Percentiles rank a stretch among this genome's conserved stretches.
Evolutionary conservation across 2,113 vertebrate genomes (phyloP).

Genomic region (Corythoichthys intestinalis): DNA sequence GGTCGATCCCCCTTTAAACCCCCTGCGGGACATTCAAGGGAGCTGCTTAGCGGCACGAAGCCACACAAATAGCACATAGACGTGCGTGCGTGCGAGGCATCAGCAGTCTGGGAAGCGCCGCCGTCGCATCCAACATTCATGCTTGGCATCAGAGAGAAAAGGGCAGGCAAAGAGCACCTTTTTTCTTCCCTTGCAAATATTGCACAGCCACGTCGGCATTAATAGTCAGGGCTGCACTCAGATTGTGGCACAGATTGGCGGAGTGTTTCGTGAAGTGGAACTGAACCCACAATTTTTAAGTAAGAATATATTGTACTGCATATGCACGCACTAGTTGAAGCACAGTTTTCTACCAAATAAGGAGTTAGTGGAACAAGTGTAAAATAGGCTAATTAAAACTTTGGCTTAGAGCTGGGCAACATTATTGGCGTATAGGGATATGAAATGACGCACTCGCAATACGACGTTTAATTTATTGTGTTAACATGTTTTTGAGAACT

Average conservation of each 20-base stretch:
- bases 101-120: constrained; percentile 46
- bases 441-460: no score
- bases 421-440: no score
- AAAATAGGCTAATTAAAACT: no score
- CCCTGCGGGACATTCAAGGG: constrained; percentile 30
- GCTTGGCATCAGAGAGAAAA: constrained; percentile 44
- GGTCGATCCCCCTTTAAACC: constrained; percentile 16
- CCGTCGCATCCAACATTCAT: constrained; percentile 63
- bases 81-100: constrained; percentile 20
- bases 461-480: no score
- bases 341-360: no score
- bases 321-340: no score
- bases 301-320: no score
- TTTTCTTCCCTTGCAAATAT: constrained; percentile 38
- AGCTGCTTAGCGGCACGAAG: constrained; percentile 38
- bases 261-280: no score
- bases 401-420: no score
- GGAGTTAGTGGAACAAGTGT: no score
- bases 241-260: background rate
- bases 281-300: no score
- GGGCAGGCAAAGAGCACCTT: constrained; percentile 64
- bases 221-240: background rate
- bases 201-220: constrained; percentile 33
- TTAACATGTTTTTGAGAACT: no score
- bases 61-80: constrained; percentile 5